Conservation (phyloP, 2,113 vertebrate genomes). For the Terrapene triunguis region DNA sequence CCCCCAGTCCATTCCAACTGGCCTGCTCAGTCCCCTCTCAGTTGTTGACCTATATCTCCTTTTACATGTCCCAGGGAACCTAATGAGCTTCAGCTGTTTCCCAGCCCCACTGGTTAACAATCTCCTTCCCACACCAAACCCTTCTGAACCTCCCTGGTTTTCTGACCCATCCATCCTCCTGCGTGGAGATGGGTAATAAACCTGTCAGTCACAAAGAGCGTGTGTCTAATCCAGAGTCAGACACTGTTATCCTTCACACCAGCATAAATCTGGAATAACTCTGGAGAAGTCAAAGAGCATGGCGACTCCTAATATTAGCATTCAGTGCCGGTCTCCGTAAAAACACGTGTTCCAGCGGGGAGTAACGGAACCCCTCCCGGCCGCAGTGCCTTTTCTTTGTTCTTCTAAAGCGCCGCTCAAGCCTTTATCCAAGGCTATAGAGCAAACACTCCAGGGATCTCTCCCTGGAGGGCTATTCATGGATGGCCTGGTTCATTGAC, state of each 20-base stretch:
- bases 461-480: background rate
- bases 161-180: background rate
- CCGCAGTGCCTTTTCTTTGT: background rate
- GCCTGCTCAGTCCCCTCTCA: accelerated
- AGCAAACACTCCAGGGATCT: background rate
- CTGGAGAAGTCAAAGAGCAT: accelerated
- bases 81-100: background rate
- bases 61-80: background rate
- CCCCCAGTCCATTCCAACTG: accelerated
- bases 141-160: background rate
- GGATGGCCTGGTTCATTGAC: background rate
- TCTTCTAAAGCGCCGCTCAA: background rate
- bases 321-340: accelerated
- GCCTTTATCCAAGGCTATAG: background rate
- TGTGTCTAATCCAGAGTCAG: background rate
- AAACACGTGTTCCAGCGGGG: background rate
- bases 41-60: accelerated
- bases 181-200: accelerated
- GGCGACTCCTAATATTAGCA: background rate
- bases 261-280: background rate
- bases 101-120: background rate
- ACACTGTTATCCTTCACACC: accelerated
- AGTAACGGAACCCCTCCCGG: background rate
- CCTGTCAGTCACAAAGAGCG: background rate
- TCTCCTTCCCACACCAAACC: accelerated